phyloP scores from a whole-genome alignment of 2,113 vertebrate genomes.

The Pluvialis apricaria region DNA sequence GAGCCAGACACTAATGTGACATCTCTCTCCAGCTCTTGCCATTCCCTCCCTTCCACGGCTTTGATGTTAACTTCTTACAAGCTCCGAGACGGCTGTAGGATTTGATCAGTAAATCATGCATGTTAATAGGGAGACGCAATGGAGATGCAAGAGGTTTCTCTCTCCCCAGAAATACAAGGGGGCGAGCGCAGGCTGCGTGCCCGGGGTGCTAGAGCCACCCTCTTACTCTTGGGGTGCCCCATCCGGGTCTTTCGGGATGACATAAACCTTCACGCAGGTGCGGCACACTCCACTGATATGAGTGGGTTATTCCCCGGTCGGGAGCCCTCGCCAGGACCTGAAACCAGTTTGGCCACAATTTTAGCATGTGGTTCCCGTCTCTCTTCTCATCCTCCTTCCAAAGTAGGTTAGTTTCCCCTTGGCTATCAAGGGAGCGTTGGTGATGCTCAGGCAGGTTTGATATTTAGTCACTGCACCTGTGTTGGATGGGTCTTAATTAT shows the following conservation, averaged over 20 bases:
- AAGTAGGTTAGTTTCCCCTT: constrained; percentile 25
- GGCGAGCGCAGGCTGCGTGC: not conserved
- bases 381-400: not conserved
- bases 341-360: not conserved
- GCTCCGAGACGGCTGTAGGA: constrained; percentile 64
- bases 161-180: not conserved
- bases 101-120: constrained; percentile 68
- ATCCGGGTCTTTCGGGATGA: not conserved
- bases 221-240: not conserved
- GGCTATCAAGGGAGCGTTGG: not conserved
- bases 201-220: rapidly evolving
- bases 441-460: constrained; percentile 44
- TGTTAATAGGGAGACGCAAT: constrained; percentile 53
- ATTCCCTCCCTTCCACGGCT: constrained; percentile 50
- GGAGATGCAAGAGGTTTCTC: not conserved
- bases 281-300: rapidly evolving
- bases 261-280: not conserved
- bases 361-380: not conserved
- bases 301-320: not conserved
- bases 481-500: constrained; percentile 58
- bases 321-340: not conserved
- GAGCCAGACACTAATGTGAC: constrained; percentile 61
- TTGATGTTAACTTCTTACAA: constrained; percentile 76
- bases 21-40: constrained; percentile 37
- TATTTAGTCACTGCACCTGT: constrained; percentile 29